phyloP scores from a whole-genome alignment of 2,113 vertebrate genomes.

The Equus przewalskii region DNA sequence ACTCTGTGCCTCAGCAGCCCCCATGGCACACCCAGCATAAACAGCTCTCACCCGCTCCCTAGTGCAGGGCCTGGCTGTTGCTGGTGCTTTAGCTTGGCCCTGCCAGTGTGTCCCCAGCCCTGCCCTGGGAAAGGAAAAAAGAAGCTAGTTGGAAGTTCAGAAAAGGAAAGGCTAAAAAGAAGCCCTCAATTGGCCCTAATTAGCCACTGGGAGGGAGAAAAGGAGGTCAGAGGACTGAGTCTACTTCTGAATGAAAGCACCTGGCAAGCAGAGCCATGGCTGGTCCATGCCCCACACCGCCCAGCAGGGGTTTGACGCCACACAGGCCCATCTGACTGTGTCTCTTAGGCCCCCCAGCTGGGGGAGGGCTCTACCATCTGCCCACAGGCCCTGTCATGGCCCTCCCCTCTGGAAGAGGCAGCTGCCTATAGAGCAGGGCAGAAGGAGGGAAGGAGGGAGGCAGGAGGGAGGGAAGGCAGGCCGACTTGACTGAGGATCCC shows the following conservation, averaged over 20 bases:
- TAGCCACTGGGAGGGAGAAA: constrained; percentile 71
- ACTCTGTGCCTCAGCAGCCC: not conserved
- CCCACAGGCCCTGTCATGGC: not conserved
- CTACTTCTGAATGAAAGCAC: constrained; percentile 52
- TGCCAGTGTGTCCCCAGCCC: constrained; percentile 11
- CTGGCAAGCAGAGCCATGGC: constrained; percentile 2
- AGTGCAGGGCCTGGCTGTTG: not conserved
- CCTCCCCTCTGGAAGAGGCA: not conserved
- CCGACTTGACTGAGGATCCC: not conserved
- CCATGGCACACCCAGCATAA: not conserved
- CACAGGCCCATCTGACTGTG: not conserved
- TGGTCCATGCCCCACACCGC: not conserved
- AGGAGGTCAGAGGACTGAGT: constrained; percentile 77
- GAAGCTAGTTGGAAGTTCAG: constrained; percentile 76
- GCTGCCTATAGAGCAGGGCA: not conserved
- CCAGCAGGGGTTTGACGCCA: not conserved
- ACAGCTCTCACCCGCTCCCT: not conserved
- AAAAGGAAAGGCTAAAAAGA: constrained; percentile 84
- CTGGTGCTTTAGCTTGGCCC: not conserved
- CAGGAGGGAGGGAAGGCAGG: too few relatives aligned
- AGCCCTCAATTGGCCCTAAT: constrained; percentile 78
- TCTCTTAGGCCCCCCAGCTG: not conserved
- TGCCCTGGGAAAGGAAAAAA: constrained; percentile 1
- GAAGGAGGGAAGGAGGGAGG: not conserved
- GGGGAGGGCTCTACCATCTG: not conserved